Evolutionary conservation across 1,140 invertebrate genomes (phyloP), one percentile per base, ranked within the genome.

Genomic region (Psix sp.): DNA sequence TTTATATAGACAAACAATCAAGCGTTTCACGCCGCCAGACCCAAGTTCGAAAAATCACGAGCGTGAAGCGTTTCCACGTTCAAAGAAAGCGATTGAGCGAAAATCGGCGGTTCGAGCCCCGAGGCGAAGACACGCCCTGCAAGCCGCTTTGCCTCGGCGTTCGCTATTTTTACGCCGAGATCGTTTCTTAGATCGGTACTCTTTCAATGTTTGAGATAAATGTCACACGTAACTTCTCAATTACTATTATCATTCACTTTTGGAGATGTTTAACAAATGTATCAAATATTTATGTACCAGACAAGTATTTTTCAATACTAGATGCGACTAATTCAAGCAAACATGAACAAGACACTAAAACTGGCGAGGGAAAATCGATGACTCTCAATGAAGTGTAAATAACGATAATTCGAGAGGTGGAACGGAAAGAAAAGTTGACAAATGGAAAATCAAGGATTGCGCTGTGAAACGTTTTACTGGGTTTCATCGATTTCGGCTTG

Each of bases 181-280:
- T n/a, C n/a, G n/a, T n/a, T n/a, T n/a, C n/a, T n/a, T n/a, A n/a
- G n/a, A n/a, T 67, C 40, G 42, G 48, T 60, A 59, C 65, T 49
- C 65, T 70, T 75, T 70, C 56, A 54, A 65, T 75, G 72, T 75
- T 63, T 75, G 52, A 74, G 14, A 63, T 74, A 57, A 70, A 75
- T 75, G 72, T 75, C 65, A 70, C 57, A 54, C 52, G 51, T 70
- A 68, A 59, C 40, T 70, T 60, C 40, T 72, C 35, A 46, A 65
- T 59, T 45, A 65, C 26, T 60, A 73, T 40, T 66, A 42, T 62
- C 56, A 67, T 67, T 62, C 56, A 54, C 18, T 74, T 62, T 62
- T 62, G 54, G 60, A 66, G 11, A 18, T 62, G 56, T 62, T 74
- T 62, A 60, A 54, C 5, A 54, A 56, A 42, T 56, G 31, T 74